Conservation (phyloP, 1,140 invertebrate genomes). For the Belonocnema kinseyi region DNA sequence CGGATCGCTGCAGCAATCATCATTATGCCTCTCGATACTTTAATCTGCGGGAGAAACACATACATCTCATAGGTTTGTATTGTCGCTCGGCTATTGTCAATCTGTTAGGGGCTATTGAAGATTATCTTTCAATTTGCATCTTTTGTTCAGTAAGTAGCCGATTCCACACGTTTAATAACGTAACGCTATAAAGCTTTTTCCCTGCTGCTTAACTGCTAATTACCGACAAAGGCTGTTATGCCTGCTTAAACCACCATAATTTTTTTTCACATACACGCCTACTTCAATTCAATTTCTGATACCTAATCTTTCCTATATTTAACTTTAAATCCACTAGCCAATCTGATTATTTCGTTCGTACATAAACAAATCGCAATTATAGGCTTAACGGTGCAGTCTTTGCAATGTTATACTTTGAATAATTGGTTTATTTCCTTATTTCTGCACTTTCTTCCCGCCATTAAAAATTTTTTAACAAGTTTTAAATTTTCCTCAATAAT, state of each 20-base stretch:
- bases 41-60: neutral
- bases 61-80: neutral
- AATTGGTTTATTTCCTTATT: neutral
- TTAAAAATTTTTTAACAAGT: neutral
- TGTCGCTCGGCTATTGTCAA: constrained; percentile 39
- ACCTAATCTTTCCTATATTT: constrained; percentile 24
- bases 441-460: neutral
- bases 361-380: constrained; percentile 12
- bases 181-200: constrained; percentile 43
- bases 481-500: too few relatives aligned
- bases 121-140: constrained; percentile 58
- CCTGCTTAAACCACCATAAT: constrained; percentile 1
- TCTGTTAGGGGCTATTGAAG: constrained; percentile 40
- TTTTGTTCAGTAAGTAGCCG: constrained; percentile 52
- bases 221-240: constrained; percentile 31
- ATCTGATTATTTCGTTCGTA: constrained; percentile 11
- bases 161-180: constrained; percentile 46
- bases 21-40: constrained; percentile 4
- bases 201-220: constrained; percentile 40
- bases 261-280: neutral
- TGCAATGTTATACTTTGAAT: neutral
- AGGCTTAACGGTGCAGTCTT: constrained; percentile 2
- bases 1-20: constrained; percentile 15
- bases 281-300: constrained; percentile 12
- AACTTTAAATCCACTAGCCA: neutral